Conservation (phyloP, 2,888 invertebrate genomes). For the Neoaliturus tenellus region DNA sequence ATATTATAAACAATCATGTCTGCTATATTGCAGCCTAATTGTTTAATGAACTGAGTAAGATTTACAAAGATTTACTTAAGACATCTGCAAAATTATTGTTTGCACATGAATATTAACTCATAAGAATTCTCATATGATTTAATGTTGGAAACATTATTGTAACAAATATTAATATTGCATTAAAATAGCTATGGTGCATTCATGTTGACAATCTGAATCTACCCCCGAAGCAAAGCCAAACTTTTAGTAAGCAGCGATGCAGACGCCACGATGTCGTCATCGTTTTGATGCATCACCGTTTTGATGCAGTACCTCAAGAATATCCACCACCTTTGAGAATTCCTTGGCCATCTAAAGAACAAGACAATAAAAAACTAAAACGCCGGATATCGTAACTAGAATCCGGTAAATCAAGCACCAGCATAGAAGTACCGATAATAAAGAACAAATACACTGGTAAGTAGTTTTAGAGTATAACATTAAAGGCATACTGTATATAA, state of each 20-base stretch:
- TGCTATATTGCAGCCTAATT: too few relatives aligned
- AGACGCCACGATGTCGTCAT: constrained; percentile 26
- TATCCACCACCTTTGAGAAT: constrained; percentile 66
- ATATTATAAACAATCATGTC: too few relatives aligned
- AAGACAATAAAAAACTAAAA: constrained; percentile 56
- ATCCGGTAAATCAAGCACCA: background rate
- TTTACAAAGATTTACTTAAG: too few relatives aligned
- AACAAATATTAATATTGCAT: background rate
- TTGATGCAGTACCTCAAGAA: constrained; percentile 64
- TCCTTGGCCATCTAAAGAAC: constrained; percentile 67
- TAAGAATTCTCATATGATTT: too few relatives aligned
- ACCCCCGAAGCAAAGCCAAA: constrained; percentile 37
- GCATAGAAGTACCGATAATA: background rate
- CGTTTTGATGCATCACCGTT: constrained; percentile 24
- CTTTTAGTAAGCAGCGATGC: constrained; percentile 53
- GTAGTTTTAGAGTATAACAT: too few relatives aligned
- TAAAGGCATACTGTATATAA: too few relatives aligned
- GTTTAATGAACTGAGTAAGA: too few relatives aligned
- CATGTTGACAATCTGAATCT: constrained; percentile 11
- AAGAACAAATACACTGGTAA: too few relatives aligned
- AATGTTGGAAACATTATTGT: background rate
- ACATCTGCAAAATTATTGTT: background rate
- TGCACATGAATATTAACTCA: background rate
- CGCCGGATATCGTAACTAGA: background rate
- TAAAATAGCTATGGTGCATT: constrained; percentile 47